Base-by-base conservation (phyloP, 2,113 vertebrate genomes). In the Chiloscyllium plagiosum region DNA sequence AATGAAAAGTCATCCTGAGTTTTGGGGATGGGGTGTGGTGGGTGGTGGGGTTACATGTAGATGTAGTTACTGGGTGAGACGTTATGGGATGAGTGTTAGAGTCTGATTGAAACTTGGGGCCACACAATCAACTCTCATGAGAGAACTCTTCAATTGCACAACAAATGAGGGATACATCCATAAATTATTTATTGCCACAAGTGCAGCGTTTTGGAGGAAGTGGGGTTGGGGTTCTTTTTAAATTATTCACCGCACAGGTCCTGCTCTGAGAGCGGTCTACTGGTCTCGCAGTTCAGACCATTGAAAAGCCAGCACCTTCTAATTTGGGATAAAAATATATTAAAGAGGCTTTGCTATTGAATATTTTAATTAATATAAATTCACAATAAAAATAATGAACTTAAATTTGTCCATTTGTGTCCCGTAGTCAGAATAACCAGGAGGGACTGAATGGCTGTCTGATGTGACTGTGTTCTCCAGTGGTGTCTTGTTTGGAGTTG, bases 361-460 rank as follows among this genome's bases (percentile, higher is more conserved):
- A 20, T 93, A 93, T 93, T 93, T 93, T 93, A 93, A 93, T 93
- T 93, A 93, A 93, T 93, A 93, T 93, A 93, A 93, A 37, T 93
- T 93, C 89, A 66, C 56, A 93, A 93, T 93, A 93, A 93, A 90
- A 90, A 29, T n/a, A n/a, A 90, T n/a, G 20, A 6, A 37, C n/a
- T 93, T 37, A 33, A 56, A 90, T 33, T 61, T 10, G 2, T 26
- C 50, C 86, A 20, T 37, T 22, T 20, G 15, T 19, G 15, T 42
- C 1, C 78, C 42, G 17, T 80, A 1, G 17, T 37, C 17, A 42
- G 17, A 37, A n/a, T n/a, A 80, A n/a, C n/a, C 6, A 1, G 12
- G 26, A 37, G n/a, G 78, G n/a, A 13, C 78, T 37, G 78, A 20
- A 37, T 17, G 76, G 76, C 76, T n/a, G n/a, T 12, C 76, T 80